phyloP scores from a whole-genome alignment of 2,888 invertebrate genomes.

The Plebejus anna region DNA sequence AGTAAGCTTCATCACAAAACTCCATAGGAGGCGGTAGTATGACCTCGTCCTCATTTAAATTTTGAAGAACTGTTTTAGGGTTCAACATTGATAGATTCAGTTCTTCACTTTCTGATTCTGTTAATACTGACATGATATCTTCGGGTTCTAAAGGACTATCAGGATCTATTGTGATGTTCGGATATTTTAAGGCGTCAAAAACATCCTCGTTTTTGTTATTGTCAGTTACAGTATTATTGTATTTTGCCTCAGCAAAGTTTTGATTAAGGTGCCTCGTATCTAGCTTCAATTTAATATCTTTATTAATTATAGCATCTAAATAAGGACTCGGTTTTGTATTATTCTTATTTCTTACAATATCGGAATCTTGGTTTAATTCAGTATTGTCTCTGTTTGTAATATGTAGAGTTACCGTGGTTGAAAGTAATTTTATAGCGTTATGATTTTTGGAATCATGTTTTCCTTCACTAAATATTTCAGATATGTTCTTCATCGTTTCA shows the following conservation, averaged over 20 bases:
- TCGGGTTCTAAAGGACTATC: background rate
- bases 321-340: background rate
- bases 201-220: background rate
- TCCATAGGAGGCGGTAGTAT: constrained; percentile 61
- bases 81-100: constrained; percentile 59
- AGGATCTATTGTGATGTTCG: background rate
- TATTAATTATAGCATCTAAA: background rate
- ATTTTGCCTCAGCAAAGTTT: constrained; percentile 37
- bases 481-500: background rate
- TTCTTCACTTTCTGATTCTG: constrained; percentile 42
- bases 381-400: background rate
- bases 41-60: constrained; percentile 45
- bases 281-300: background rate
- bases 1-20: constrained; percentile 46
- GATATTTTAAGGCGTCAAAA: background rate
- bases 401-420: background rate
- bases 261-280: constrained; percentile 41
- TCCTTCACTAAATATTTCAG: constrained; percentile 5
- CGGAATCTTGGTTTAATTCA: background rate
- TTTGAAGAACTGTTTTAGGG: constrained; percentile 60
- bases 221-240: background rate
- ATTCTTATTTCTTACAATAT: background rate
- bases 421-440: background rate
- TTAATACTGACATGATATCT: constrained; percentile 25
- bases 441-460: background rate